A percentile compares a stretch with the other conserved stretches of the same genome.
These are phyloP conservation scores for Pterobdella sp. DNA, from an alignment of 2,888 invertebrate species.

Conservation along the genomic window DNA sequence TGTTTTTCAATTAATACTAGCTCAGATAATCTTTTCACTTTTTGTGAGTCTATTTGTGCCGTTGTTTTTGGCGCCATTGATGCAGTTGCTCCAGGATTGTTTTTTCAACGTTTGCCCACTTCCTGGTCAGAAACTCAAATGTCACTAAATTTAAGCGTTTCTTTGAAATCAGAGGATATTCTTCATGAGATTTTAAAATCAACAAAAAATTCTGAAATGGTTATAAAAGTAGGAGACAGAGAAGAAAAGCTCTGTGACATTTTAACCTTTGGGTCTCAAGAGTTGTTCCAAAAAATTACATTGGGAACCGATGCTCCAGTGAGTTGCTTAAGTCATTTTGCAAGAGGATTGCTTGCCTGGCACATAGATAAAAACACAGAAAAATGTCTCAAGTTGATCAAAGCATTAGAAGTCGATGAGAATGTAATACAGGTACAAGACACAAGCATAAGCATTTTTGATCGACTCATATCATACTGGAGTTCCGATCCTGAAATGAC, in stretches of 20 bases:
- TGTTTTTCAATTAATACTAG: background rate
- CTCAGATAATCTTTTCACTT: conserved; percentile 18
- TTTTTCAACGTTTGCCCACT: conserved; percentile 22
- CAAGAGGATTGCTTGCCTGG: conserved; percentile 21
- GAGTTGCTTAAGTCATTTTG: conserved; percentile 18
- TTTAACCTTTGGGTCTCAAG: conserved; percentile 25
- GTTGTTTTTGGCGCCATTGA: conserved; percentile 18
- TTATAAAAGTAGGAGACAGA: background rate
- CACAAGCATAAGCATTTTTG: conserved; percentile 18
- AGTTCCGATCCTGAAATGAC: conserved; percentile 2
- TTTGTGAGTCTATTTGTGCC: conserved; percentile 20
- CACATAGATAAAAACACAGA: conserved; percentile 19
- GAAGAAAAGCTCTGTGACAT: conserved; percentile 19
- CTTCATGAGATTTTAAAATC: conserved; percentile 3
- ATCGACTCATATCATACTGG: conserved; percentile 20
- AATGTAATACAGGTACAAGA: background rate
- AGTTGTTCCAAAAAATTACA: conserved; percentile 13
- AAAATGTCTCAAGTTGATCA: background rate
- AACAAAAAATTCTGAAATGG: background rate
- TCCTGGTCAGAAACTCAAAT: conserved; percentile 14
- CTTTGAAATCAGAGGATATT: conserved; percentile 12
- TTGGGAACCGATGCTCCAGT: conserved; percentile 24
- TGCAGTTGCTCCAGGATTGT: conserved; percentile 18
- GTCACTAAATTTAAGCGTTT: conserved; percentile 1
- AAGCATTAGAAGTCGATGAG: conserved; percentile 19